Base-by-base conservation (phyloP, 2,888 invertebrate species). In the Julus scandinavius region DNA sequence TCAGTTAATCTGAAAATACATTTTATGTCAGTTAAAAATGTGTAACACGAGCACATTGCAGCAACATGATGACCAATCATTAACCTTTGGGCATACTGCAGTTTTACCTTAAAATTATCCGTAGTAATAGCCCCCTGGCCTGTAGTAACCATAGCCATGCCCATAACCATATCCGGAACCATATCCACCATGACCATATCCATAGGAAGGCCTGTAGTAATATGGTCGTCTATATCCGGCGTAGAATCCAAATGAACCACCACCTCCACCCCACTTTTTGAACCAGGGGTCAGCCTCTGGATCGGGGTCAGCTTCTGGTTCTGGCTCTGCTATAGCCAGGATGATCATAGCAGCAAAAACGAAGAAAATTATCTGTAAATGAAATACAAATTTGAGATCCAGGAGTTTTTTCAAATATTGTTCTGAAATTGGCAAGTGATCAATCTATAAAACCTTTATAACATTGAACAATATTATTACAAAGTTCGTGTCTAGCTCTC, bases 281-380 rank as follows among this genome's bases (percentile, higher is more conserved):
- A 72, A 72, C 72, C 72, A 72, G 7, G 72, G 72, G 29, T 72
- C 72, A 72, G 72, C 72, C 29, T 72, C 72, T 29, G 72, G 72
- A 29, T 72, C 72, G 5, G 63, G n/a, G n/a, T 20, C 63, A 63
- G 63, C n/a, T 7, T 63, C 63, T 63, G 63, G n/a, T 3, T 72
- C 72, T 72, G 72, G 72, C 1, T 72, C 72, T 72, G 72, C 72
- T 29, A 29, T 72, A 29, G 72, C 72, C 72, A 72, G 13, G 72
- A 72, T 72, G 72, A 72, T 29, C 72, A 72, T 29, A 29, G 72
- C 72, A 29, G 29, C 72, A 11, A 72, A 29, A 29, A 72, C 72
- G 29, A 29, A 72, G 29, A 72, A 29, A 29, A 72, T 29, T 29
- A 72, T 72, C 72, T 72, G 13, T 11, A 29, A 72, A 72, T 29